Conservation (phyloP, 1,140 invertebrate species). For the Amyelois transitella region DNA sequence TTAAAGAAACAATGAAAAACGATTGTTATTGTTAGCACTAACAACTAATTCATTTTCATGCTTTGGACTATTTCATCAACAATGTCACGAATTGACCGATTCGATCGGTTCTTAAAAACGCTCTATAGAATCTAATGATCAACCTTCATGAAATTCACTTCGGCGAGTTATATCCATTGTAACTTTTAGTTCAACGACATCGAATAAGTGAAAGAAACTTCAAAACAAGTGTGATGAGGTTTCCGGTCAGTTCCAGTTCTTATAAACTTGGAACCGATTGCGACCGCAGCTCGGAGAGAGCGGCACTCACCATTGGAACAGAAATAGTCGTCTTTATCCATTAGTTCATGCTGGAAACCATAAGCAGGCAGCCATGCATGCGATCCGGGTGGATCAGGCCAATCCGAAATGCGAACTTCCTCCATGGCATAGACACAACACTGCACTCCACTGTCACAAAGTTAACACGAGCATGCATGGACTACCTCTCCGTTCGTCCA, state of each 20-base stretch:
- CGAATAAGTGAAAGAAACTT: not conserved
- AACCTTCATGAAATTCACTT: not conserved
- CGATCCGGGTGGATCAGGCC: constrained; percentile 77
- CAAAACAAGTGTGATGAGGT: not conserved
- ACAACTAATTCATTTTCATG: not conserved
- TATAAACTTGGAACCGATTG: not conserved
- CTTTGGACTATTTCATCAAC: not conserved
- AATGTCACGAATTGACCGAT: not conserved
- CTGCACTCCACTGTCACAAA: constrained; percentile 63
- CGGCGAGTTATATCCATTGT: not conserved
- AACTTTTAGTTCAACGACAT: not conserved
- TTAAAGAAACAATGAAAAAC: not conserved
- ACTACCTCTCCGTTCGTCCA: constrained; percentile 66
- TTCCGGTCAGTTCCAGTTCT: not conserved
- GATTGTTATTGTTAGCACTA: not conserved
- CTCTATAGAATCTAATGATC: not conserved
- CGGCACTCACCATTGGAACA: constrained; percentile 74
- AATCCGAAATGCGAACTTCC: constrained; percentile 78
- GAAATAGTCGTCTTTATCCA: constrained; percentile 77
- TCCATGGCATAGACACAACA: constrained; percentile 74
- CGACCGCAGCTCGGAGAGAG: constrained; percentile 8
- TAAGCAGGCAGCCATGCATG: constrained; percentile 81
- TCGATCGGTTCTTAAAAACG: not conserved
- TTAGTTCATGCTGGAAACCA: constrained; percentile 77
- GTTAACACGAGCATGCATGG: constrained; percentile 63